Evolutionary conservation across 2,888 invertebrate species (phyloP).

Genomic region (Stenichneumon culpator): DNA sequence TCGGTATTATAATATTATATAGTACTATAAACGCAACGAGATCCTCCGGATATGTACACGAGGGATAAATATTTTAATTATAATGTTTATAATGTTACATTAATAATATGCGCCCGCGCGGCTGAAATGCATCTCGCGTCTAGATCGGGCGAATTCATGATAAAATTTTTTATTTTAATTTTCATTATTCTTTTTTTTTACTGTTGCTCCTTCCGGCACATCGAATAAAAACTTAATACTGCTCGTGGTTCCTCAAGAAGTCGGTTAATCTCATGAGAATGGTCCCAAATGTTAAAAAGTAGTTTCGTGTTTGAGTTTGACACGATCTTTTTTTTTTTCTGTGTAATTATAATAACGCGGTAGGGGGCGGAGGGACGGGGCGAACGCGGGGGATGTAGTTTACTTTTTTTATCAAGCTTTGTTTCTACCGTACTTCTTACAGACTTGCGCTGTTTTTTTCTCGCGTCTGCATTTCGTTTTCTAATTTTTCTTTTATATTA

Average conservation of each 20-base stretch:
- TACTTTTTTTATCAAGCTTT: constrained; percentile 26
- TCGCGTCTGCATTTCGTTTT: constrained; percentile 2
- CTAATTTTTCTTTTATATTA: constrained; percentile 18
- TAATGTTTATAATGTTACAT: constrained; percentile 52
- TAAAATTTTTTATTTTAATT: constrained; percentile 43
- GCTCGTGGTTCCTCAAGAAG: constrained; percentile 74
- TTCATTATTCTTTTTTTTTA: constrained; percentile 33
- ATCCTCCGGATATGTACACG: constrained; percentile 78
- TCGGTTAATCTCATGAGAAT: constrained; percentile 80
- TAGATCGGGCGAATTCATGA: constrained; percentile 51
- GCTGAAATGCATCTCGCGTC: constrained; percentile 45
- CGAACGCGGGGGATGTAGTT: constrained; percentile 30
- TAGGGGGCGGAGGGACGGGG: constrained; percentile 17
- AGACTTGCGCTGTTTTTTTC: neutral
- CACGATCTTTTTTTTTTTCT: constrained; percentile 52
- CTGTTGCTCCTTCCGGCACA: constrained; percentile 53
- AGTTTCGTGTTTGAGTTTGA: constrained; percentile 69
- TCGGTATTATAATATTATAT: constrained; percentile 48
- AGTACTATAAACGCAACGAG: constrained; percentile 65
- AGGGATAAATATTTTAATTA: constrained; percentile 68
- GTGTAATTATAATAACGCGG: constrained; percentile 51
- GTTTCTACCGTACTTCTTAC: constrained; percentile 17
- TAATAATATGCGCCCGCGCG: constrained; percentile 43
- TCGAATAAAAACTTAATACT: constrained; percentile 78
- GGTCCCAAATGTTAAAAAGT: constrained; percentile 83